phyloP scores from a whole-genome alignment of 2,888 invertebrate genomes.

The Macaria liturata region DNA sequence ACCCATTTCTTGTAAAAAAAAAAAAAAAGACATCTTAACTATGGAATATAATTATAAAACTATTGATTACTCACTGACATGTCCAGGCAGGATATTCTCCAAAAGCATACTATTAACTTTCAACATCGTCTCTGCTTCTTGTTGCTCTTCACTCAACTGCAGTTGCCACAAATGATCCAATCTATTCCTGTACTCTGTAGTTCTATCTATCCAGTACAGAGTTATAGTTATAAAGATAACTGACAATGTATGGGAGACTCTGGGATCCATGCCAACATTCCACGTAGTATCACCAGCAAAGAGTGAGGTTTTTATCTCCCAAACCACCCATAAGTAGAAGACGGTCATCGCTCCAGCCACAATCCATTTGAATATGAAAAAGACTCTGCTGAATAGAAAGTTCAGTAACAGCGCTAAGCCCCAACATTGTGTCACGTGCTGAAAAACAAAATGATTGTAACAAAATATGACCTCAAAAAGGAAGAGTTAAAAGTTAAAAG shows the following conservation, averaged over 20 bases:
- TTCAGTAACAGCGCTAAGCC: conserved; percentile 86
- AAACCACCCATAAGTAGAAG: conserved; percentile 88
- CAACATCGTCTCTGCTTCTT: conserved; percentile 93
- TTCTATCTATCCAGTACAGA: conserved; percentile 93
- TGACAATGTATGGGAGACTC: conserved; percentile 88
- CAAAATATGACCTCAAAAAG: not conserved
- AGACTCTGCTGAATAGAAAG: conserved; percentile 93
- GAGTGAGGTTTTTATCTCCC: conserved; percentile 82
- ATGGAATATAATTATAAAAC: not conserved
- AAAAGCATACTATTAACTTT: conserved; percentile 94
- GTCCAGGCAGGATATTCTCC: conserved; percentile 95
- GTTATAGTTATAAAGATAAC: conserved; percentile 89
- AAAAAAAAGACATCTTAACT: too few relatives aligned
- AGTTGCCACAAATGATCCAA: conserved; percentile 89
- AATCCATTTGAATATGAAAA: conserved; percentile 91
- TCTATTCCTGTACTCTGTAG: conserved; percentile 94
- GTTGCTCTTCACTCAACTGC: conserved; percentile 91
- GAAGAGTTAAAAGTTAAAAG: conserved; percentile 5
- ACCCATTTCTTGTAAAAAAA: too few relatives aligned
- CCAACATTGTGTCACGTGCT: conserved; percentile 91
- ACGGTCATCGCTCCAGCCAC: conserved; percentile 86
- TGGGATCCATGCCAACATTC: conserved; percentile 87
- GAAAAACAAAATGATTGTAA: conserved; percentile 33
- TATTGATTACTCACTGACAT: conserved; percentile 88
- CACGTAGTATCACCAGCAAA: conserved; percentile 86